Evolutionary conservation across 2,113 vertebrate genomes (phyloP).

Genomic region (Chloroceryle aenea): DNA sequence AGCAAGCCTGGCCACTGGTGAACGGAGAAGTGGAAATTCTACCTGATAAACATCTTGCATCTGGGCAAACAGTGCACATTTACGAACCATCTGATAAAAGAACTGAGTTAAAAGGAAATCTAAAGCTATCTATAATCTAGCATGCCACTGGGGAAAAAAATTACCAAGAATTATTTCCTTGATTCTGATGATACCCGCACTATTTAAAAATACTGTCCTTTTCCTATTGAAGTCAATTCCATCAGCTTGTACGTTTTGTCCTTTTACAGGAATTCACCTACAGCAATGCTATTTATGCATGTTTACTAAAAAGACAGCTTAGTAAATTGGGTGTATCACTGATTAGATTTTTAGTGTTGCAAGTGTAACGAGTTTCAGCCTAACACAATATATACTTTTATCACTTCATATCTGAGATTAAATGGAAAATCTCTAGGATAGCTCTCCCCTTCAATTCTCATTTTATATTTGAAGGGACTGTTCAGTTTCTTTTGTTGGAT

Average conservation of each 20-base stretch:
- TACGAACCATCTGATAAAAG: not conserved
- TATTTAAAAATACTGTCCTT: not conserved
- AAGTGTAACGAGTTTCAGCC: not conserved
- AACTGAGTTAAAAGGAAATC: not conserved
- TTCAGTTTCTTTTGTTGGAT: not conserved
- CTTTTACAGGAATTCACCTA: not conserved
- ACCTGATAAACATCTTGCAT: not conserved
- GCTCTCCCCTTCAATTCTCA: not conserved
- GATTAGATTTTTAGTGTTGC: not conserved
- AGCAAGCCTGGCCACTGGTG: not conserved
- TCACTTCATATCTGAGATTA: not conserved
- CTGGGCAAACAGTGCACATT: not conserved
- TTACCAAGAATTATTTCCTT: not conserved
- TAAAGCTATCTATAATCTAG: not conserved
- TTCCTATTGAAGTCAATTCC: not conserved
- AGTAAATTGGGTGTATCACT: not conserved
- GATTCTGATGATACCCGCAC: not conserved
- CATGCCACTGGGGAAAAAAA: not conserved
- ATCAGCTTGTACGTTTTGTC: not conserved
- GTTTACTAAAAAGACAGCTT: not conserved
- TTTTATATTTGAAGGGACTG: not conserved
- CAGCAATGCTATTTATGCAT: not conserved
- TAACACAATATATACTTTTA: not conserved
- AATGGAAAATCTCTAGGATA: not conserved
- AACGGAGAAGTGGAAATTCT: not conserved